These are phyloP conservation scores for Oncorhynchus mykiss DNA, from an alignment of 2,113 vertebrate genomes.

Conservation along the genomic window DNA sequence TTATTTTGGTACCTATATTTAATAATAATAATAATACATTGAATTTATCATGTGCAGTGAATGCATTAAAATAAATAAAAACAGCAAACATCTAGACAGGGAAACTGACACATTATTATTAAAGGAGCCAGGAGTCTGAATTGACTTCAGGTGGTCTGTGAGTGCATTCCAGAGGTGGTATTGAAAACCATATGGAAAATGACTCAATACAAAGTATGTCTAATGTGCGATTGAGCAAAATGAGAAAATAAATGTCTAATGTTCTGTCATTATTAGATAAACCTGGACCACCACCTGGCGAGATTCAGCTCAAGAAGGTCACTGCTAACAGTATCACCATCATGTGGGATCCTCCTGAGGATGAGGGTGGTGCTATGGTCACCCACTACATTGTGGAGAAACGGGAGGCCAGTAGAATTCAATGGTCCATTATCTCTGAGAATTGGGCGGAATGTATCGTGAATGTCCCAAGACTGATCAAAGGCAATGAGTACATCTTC, in stretches of 20 bases:
- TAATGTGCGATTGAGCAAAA: neutral
- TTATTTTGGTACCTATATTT: neutral
- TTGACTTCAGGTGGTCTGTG: too few relatives aligned
- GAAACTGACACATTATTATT: conserved; percentile 86
- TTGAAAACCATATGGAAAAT: conserved; percentile 80
- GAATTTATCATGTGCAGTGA: too few relatives aligned
- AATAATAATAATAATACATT: too few relatives aligned
- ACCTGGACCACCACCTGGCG: conserved; percentile 88
- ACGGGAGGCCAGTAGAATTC: conserved; percentile 90
- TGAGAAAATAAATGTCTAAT: neutral
- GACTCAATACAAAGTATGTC: neutral
- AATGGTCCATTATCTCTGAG: conserved; percentile 95
- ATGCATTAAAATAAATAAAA: too few relatives aligned
- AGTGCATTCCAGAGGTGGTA: conserved; percentile 80
- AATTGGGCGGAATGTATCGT: conserved; percentile 86
- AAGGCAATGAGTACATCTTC: conserved; percentile 97
- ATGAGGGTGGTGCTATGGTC: conserved; percentile 92
- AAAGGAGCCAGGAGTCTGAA: too few relatives aligned
- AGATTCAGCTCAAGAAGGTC: conserved; percentile 92
- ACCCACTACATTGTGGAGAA: conserved; percentile 97
- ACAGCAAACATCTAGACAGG: conserved; percentile 94
- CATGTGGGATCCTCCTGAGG: conserved; percentile 87
- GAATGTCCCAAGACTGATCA: conserved; percentile 91
- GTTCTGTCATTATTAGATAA: conserved; percentile 82
- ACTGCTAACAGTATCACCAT: conserved; percentile 92